A percentile compares a stretch with the other conserved stretches of the same genome.
phyloP scores from a whole-genome alignment of 2,888 invertebrate genomes.

The Abscondita cerata region DNA sequence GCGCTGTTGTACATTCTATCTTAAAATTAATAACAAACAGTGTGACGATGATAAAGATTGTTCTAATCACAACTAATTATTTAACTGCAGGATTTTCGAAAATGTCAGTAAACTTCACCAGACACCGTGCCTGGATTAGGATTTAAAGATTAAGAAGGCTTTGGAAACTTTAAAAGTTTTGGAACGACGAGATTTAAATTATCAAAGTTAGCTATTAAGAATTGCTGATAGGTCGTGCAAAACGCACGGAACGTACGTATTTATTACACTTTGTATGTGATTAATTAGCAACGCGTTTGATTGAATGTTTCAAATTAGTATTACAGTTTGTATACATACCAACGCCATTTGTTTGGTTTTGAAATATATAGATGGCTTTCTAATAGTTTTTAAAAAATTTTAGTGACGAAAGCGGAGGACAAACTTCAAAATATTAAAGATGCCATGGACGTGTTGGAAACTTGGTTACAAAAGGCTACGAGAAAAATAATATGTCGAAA shows the following conservation, averaged over 20 bases:
- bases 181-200: slow-evolving; percentile 77
- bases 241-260: too few relatives aligned
- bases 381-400: slow-evolving; percentile 16
- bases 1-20: too few relatives aligned
- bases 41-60: too few relatives aligned
- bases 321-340: too few relatives aligned
- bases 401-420: slow-evolving; percentile 77
- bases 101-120: slow-evolving; percentile 54
- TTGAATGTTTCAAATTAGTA: too few relatives aligned
- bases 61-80: too few relatives aligned
- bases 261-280: too few relatives aligned
- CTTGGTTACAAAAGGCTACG: slow-evolving; percentile 77
- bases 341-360: too few relatives aligned
- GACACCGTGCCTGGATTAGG: slow-evolving; percentile 77
- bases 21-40: too few relatives aligned
- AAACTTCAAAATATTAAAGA: slow-evolving; percentile 78
- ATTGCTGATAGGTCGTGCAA: slow-evolving; percentile 74
- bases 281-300: too few relatives aligned
- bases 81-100: slow-evolving; percentile 12
- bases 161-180: slow-evolving; percentile 68
- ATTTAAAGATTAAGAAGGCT: slow-evolving; percentile 80
- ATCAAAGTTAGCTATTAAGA: slow-evolving; percentile 76
- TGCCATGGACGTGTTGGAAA: slow-evolving; percentile 73
- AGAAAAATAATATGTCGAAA: slow-evolving; percentile 70
- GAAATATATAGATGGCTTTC: too few relatives aligned